These are phyloP conservation scores for Ophiothrix spiculata DNA, from an alignment of 35 echinoderm and acorn worm species.

Conservation along the genomic window DNA sequence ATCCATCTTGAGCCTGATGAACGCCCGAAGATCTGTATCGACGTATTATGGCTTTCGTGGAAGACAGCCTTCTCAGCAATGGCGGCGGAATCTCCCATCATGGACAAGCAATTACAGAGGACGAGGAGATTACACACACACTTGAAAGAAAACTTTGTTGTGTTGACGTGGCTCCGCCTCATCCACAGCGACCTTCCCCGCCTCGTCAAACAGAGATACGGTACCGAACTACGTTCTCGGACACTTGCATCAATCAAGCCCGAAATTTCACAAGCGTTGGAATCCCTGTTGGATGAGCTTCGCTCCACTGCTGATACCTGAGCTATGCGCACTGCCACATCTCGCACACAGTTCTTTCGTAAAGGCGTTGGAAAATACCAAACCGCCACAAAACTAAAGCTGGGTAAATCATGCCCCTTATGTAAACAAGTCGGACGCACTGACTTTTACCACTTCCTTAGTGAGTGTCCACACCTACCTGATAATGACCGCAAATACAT, in stretches of 20 bases:
- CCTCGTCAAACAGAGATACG: slow-evolving; percentile 64
- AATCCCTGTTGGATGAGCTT: slow-evolving; percentile 37
- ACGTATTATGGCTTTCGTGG: not conserved
- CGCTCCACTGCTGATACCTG: no score
- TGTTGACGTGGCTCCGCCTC: slow-evolving; percentile 55
- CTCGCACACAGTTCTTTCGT: not conserved
- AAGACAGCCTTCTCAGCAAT: slow-evolving; percentile 14
- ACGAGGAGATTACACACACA: slow-evolving; percentile 54
- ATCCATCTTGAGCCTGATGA: not conserved
- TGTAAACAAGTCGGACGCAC: slow-evolving; percentile 35
- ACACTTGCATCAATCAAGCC: slow-evolving; percentile 56
- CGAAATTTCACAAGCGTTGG: slow-evolving; percentile 63
- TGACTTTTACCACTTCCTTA: slow-evolving; percentile 31
- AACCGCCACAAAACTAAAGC: not conserved
- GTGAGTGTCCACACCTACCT: slow-evolving; percentile 49
- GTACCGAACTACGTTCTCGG: slow-evolving; percentile 31
- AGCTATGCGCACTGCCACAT: slow-evolving; percentile 17
- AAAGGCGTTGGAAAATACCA: not conserved
- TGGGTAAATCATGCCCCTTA: slow-evolving; percentile 32
- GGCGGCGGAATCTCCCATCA: slow-evolving; percentile 49
- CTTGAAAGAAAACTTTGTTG: slow-evolving; percentile 71
- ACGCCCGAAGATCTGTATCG: not conserved
- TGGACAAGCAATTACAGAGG: slow-evolving; percentile 45
- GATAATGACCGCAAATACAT: slow-evolving; percentile 41
- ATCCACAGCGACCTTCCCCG: slow-evolving; percentile 38